Conservation (phyloP, 1,140 invertebrate species). For the Caenorhabditis brenneri region DNA sequence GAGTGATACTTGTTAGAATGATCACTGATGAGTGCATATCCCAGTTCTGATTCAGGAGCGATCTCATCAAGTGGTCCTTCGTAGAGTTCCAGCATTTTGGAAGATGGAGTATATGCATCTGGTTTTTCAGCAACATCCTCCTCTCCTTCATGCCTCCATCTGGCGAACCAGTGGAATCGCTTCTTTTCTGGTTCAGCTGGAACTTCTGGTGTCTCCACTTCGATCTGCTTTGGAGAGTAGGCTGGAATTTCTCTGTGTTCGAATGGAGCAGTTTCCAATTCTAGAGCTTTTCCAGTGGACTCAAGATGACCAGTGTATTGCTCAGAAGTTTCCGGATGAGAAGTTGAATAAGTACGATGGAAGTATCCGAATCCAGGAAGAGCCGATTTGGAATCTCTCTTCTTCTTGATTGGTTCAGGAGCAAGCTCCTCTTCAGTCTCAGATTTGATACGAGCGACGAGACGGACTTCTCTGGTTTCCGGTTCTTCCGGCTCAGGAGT, state of each 20-base stretch:
- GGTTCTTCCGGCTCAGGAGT: no score
- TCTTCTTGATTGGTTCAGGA: no score
- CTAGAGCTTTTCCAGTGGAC: no score
- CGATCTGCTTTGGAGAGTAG: not conserved
- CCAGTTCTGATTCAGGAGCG: not conserved
- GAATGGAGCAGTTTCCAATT: no score
- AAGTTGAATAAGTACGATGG: no score
- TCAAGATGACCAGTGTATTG: no score
- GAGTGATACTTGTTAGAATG: not conserved
- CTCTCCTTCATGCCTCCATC: slow-evolving; percentile 47
- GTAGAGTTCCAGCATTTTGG: slow-evolving; percentile 46
- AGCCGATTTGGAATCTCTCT: no score
- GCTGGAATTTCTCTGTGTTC: not conserved
- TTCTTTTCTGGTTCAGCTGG: not conserved
- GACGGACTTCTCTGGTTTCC: no score
- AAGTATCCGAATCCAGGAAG: no score
- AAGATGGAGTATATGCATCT: not conserved
- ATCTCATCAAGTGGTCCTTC: slow-evolving; percentile 55
- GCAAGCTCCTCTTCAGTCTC: no score
- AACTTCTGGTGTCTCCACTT: not conserved
- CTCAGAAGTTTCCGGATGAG: no score
- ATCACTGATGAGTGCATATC: not conserved
- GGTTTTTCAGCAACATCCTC: slow-evolving; percentile 63
- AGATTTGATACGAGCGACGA: no score
- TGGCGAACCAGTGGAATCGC: not conserved